These are phyloP conservation scores for Drosophila rubida DNA, from an alignment of 2,888 invertebrate genomes.

Conservation along the genomic window DNA sequence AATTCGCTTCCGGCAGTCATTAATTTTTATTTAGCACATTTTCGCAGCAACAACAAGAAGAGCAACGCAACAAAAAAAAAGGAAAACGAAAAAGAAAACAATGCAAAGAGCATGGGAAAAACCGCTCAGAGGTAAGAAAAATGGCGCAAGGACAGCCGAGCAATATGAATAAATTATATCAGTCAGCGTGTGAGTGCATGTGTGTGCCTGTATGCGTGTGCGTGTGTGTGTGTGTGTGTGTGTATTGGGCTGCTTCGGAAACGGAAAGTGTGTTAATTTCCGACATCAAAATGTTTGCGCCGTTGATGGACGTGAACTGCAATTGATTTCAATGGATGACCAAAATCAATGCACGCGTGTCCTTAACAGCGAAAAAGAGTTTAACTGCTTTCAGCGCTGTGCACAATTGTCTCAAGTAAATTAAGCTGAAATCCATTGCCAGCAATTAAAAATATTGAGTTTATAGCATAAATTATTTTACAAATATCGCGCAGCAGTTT, in stretches of 20 bases:
- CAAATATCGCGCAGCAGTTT: no score
- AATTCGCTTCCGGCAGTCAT: slow-evolving; percentile 78
- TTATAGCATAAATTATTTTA: no score
- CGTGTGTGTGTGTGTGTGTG: slow-evolving; percentile 6
- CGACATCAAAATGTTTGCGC: slow-evolving; percentile 73
- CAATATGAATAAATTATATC: slow-evolving; percentile 71
- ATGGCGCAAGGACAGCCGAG: slow-evolving; percentile 53
- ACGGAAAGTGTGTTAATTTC: slow-evolving; percentile 80
- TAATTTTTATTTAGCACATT: slow-evolving; percentile 80
- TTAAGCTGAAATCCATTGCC: not conserved
- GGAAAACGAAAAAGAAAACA: not conserved
- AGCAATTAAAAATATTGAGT: not conserved
- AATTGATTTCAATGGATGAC: slow-evolving; percentile 72
- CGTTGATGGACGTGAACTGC: slow-evolving; percentile 70
- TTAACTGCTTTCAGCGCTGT: not conserved
- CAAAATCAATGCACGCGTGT: slow-evolving; percentile 15
- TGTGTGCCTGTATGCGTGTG: slow-evolving; percentile 11
- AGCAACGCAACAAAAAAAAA: slow-evolving; percentile 1
- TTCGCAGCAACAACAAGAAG: slow-evolving; percentile 37
- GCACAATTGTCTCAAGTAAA: not conserved
- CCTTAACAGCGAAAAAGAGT: not conserved
- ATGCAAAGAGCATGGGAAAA: slow-evolving; percentile 22
- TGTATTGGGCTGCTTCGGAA: slow-evolving; percentile 54
- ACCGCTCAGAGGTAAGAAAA: slow-evolving; percentile 62
- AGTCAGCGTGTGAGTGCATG: slow-evolving; percentile 7